Percentiles rank a stretch among this genome's conserved stretches.
These are phyloP conservation scores for Sphaerophoria rueppellii DNA, from an alignment of 2,888 invertebrate species.

Conservation along the genomic window DNA sequence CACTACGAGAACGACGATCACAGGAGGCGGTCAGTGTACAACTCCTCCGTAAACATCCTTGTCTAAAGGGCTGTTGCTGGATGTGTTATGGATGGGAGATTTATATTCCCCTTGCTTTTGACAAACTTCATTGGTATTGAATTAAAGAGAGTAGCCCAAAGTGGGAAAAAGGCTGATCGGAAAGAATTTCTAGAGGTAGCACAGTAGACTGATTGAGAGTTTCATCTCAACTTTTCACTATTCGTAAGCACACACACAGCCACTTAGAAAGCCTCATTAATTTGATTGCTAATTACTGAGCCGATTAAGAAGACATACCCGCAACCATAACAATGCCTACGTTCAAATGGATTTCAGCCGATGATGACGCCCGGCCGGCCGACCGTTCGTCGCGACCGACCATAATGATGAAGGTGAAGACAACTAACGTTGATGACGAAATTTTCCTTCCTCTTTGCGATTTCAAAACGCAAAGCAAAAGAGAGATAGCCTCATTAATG, in stretches of 20 bases:
- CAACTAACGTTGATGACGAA: not conserved
- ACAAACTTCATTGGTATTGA: slow-evolving; percentile 10
- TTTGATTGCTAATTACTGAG: slow-evolving; percentile 69
- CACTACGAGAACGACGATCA: slow-evolving; percentile 29
- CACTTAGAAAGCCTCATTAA: slow-evolving; percentile 52
- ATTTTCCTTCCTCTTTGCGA: not conserved
- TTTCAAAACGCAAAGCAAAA: slow-evolving; percentile 7
- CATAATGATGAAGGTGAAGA: slow-evolving; percentile 2
- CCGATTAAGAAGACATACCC: slow-evolving; percentile 53
- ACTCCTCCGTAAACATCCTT: slow-evolving; percentile 14
- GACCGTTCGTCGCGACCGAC: no score
- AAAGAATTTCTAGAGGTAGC: slow-evolving; percentile 19
- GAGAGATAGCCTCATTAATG: slow-evolving; percentile 44
- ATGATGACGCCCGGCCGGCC: not conserved
- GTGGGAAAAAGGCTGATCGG: slow-evolving; percentile 24
- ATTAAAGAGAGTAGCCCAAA: slow-evolving; percentile 9
- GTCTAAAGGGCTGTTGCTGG: slow-evolving; percentile 9
- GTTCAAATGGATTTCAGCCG: slow-evolving; percentile 34
- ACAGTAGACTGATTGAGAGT: slow-evolving; percentile 12
- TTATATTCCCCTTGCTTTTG: slow-evolving; percentile 39
- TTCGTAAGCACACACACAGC: not conserved
- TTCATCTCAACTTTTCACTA: slow-evolving; percentile 23
- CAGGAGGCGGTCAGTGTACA: slow-evolving; percentile 31
- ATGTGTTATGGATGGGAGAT: slow-evolving; percentile 54
- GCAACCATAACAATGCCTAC: slow-evolving; percentile 24